Evolutionary conservation across 2,113 vertebrate genomes (phyloP), one percentile per base, ranked within the genome.

Genomic region (Oceanites oceanicus): DNA sequence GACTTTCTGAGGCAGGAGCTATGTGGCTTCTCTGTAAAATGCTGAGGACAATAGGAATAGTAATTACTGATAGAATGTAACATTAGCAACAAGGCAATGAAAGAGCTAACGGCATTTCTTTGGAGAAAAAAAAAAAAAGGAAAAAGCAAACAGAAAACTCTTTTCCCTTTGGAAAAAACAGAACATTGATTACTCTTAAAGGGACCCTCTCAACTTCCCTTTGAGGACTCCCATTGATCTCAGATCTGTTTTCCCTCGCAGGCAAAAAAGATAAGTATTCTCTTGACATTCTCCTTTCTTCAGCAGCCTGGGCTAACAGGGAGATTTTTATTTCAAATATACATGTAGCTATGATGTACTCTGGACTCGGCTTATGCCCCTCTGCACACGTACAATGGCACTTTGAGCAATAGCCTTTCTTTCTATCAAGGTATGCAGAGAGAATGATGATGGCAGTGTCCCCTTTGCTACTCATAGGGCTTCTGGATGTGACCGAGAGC

Each of bases 171-270:
- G 52, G 44, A 22, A 85, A 91, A 88, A n/a, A 0, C 2, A 80
- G 44, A 88, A 93, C 68, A 96, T 94, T 94, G 88, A 96, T 96
- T 97, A 89, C 68, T 93, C 80, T 86, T 94, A 88, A 95, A 94
- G 95, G 88, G 44, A 77, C 91, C 36, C 44, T 72, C 96, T 92
- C 88, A 91, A 72, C 76, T 94, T 95, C 94, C 49, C 90, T 96
- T 95, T 96, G 95, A 96, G 92, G 83, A 53, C 73, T 88, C 36
- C 65, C 61, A 89, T 56, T 94, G 94, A 96, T 95, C 79, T 95
- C 70, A 78, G 88, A 86, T 92, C 83, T 85, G 56, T 81, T 91
- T 87, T 95, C 65, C 86, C 92, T 95, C 0, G 0, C 47, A 95
- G 96, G 88, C 68, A 92, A 94, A 93, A 80, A 68, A 75, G 29